A percentile compares a stretch with the other conserved stretches of the same genome.
These are phyloP conservation scores for Serranus cabrilla DNA, from an alignment of 2,797 vertebrate genomes.

Conservation along the genomic window DNA sequence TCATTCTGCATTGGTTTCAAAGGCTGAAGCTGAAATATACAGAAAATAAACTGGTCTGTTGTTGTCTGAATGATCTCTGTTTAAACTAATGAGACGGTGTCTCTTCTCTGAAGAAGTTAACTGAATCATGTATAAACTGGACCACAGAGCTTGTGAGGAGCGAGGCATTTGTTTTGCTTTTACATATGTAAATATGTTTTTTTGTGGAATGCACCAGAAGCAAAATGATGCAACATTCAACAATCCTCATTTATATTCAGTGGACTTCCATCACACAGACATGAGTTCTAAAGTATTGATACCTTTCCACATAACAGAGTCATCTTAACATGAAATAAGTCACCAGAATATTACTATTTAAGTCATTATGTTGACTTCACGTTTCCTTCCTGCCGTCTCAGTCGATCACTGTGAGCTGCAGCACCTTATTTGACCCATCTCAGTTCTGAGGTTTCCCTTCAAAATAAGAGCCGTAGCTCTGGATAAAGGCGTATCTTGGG, in stretches of 20 bases:
- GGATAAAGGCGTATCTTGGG: no score
- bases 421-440: no score
- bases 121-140: neutral
- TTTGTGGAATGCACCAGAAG: neutral
- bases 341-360: no score
- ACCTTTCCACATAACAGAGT: no score
- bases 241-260: conserved; percentile 6
- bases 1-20: neutral
- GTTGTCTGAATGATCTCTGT: no score
- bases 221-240: neutral
- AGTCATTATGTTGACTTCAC: no score
- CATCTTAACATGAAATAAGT: no score
- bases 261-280: neutral
- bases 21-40: neutral
- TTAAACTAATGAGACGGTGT: neutral
- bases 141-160: neutral
- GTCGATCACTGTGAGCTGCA: no score
- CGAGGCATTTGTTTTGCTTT: neutral
- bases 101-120: neutral
- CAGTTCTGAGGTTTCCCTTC: no score
- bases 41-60: neutral
- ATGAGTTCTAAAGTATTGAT: no score
- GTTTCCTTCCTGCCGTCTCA: no score
- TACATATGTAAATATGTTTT: neutral
- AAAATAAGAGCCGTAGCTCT: no score